Evolutionary conservation across 2,113 vertebrate genomes (phyloP), one percentile per base, ranked within the genome.

Genomic region (Cheirogaleus medius): DNA sequence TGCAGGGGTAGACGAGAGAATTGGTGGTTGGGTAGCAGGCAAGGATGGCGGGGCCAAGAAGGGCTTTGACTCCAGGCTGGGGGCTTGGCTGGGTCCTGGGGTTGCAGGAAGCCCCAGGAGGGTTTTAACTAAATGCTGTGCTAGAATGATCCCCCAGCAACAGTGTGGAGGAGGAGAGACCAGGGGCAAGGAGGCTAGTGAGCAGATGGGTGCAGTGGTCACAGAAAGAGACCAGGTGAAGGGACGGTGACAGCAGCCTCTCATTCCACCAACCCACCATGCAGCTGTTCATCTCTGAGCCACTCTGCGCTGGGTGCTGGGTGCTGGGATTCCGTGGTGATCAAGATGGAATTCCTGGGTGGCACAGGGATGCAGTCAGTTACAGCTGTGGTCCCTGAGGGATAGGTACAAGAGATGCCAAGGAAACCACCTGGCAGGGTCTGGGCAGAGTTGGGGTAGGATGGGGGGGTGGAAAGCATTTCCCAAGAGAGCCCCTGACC

Each of bases 401-500:
- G 54, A 39, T 42, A 52, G 37, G 52, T 6, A 64, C 8, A 44
- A 69, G 60, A 63, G 94, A 63, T 39, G 14, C 34, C 34, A 60
- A 78, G 34, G 47, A 56, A 42, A 39, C 68, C 94, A 54, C 77
- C 52, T 9, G 13, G 27, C 63, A 85, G 81, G 77, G 52, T 18
- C 93, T 77, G 56, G 81, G 63, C 11, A 73, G 86, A 74, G 44
- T 25, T 17, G 39, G 21, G 71, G 27, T 37, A 3, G 8, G 10
- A 49, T 58, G 15, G 17, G 52, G 52, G 18, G 25, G 64, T 60
- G 21, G 69, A 12, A 49, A 34, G 66, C 44, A 27, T 63, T 42
- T 84, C 73, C 42, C 66, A 37, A 58, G 74, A 88, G 44, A 89
- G 25, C 39, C 84, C 64, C 91, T 93, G 80, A 91, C 91, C 89